Base-by-base conservation (phyloP, 2,113 vertebrate genomes). In the Nicator chloris region DNA sequence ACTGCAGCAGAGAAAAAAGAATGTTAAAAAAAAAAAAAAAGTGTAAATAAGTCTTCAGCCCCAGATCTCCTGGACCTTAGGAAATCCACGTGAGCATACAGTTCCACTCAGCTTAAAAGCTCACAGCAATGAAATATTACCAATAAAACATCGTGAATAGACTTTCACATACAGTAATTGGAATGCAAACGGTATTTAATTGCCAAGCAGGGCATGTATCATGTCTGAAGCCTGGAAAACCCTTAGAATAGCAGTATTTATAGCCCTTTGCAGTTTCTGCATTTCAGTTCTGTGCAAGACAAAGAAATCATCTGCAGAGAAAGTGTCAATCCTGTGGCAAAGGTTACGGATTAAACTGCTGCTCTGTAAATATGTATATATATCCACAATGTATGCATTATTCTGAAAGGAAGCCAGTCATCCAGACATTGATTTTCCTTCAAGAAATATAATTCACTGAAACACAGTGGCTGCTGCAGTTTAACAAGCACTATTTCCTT, bases 141-240 rank as follows among this genome's bases (percentile, higher is more conserved):
- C 49, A 71, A 95, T 88, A 95, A 94, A 96, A 93, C n/a, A 78
- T 51, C 8, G 19, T 83, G 79, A 90, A 86, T 75, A 80, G 47
- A 57, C 75, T 73, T 93, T 72, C 84, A 70, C 16, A 45, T 61
- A 51, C 60, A 75, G 76, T 78, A 93, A 96, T 90, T 93, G 80
- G 82, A 94, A 90, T 56, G 40, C 60, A 81, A 90, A 88, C 75
- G 28, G 44, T 95, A 88, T 90, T 95, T 92, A 86, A 90, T 88
- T 79, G 75, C 83, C 53, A 78, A 73, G 45, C 22, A 63, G 28
- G 70, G 6, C 60, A 83, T 91, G 66, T 23, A 45, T 90, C 77
- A 90, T 33, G 40, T 27, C 60, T 78, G 54, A 73, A 86, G 51
- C 60, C 23, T 49, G 40, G 76, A 86, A 73, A 92, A 53, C 15